A percentile compares a stretch with the other conserved stretches of the same genome.
Conservation (phyloP, 1,140 invertebrate genomes). For the Lucilia sericata region DNA sequence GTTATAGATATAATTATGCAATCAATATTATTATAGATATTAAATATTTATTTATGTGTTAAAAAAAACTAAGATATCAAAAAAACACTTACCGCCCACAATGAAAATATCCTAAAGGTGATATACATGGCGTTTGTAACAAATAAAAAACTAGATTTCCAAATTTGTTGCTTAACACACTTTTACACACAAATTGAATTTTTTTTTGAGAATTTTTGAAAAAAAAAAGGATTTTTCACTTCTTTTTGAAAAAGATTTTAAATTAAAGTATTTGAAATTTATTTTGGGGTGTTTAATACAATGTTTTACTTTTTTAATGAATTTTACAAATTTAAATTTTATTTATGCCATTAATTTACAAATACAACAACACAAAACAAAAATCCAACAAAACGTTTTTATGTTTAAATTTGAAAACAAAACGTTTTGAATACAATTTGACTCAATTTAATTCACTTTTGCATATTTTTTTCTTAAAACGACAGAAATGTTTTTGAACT, state of each 20-base stretch:
- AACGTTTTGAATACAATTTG: not conserved
- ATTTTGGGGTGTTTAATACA: not conserved
- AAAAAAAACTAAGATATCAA: not conserved
- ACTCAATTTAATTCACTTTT: not conserved
- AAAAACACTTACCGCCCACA: conserved; percentile 40
- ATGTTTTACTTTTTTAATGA: not conserved
- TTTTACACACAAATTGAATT: not conserved
- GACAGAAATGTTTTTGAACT: not conserved
- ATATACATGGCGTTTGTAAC: not conserved
- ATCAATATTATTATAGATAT: not conserved
- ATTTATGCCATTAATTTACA: not conserved
- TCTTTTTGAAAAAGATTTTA: no score
- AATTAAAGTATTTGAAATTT: not conserved
- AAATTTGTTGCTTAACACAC: not conserved
- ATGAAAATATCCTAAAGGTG: conserved; percentile 19
- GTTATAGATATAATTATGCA: not conserved
- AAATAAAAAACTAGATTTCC: not conserved
- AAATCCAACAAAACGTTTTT: not conserved
- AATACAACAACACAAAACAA: not conserved
- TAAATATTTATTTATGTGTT: not conserved
- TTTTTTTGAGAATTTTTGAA: not conserved
- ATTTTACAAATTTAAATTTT: not conserved
- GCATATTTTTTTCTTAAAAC: not conserved
- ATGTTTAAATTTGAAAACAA: not conserved
- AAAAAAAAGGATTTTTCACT: no score